A percentile compares a stretch with the other conserved stretches of the same genome.
phyloP scores from a whole-genome alignment of 2,888 invertebrate genomes.

The Melanotus villosus region DNA sequence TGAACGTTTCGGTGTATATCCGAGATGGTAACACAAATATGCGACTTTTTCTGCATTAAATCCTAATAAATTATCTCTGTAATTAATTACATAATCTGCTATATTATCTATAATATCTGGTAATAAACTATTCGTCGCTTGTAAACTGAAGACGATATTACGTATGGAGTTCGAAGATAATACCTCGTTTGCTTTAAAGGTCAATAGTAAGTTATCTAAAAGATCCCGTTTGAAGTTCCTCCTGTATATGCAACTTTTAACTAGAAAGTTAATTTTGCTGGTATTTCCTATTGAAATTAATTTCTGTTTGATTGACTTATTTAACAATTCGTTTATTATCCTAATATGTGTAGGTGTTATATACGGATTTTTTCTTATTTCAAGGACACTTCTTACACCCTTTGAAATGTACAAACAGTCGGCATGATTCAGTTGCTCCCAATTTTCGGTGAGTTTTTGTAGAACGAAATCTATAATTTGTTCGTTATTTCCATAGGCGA shows the following conservation, averaged over 20 bases:
- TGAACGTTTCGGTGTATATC: constrained; percentile 68
- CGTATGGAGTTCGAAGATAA: constrained; percentile 69
- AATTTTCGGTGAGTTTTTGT: constrained; percentile 65
- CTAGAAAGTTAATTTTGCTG: constrained; percentile 50
- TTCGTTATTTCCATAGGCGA: constrained; percentile 66
- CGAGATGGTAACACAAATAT: constrained; percentile 69
- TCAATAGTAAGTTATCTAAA: constrained; percentile 63
- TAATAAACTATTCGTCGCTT: constrained; percentile 65
- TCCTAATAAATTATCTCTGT: constrained; percentile 67
- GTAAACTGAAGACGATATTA: constrained; percentile 67
- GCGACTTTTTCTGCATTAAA: constrained; percentile 71
- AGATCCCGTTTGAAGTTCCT: constrained; percentile 63
- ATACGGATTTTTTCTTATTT: constrained; percentile 43
- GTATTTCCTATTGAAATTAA: constrained; percentile 48
- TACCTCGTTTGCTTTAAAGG: constrained; percentile 60
- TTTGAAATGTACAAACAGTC: constrained; percentile 69
- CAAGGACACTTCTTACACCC: constrained; percentile 64
- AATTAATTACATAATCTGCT: constrained; percentile 67
- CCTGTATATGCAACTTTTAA: constrained; percentile 57
- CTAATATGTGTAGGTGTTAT: constrained; percentile 36
- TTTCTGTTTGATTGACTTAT: constrained; percentile 62
- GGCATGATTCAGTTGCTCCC: constrained; percentile 64
- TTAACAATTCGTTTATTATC: constrained; percentile 55
- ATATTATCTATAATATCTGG: constrained; percentile 69
- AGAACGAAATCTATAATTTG: constrained; percentile 64